Percentiles rank a stretch among this genome's conserved stretches.
These are phyloP conservation scores for Sialia sialis DNA, from an alignment of 2,113 vertebrate genomes.

Conservation along the genomic window DNA sequence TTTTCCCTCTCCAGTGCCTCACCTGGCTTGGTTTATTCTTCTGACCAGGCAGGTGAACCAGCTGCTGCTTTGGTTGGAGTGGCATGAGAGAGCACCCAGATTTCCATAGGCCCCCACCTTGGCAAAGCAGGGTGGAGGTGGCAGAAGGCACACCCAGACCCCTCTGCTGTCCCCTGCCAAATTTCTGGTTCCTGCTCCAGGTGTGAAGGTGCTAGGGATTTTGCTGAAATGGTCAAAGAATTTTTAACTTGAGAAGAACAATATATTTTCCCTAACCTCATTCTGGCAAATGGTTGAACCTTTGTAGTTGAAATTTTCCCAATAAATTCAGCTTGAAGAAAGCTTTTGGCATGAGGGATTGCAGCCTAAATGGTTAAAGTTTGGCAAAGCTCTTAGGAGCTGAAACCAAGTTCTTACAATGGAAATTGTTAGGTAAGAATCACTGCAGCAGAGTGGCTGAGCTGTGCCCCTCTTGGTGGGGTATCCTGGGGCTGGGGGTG, in stretches of 20 bases:
- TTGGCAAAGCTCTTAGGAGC: constrained; percentile 27
- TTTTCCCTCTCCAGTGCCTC: background rate
- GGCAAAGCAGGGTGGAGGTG: background rate
- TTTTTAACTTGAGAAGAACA: constrained; percentile 58
- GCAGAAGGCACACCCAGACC: background rate
- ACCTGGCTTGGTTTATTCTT: background rate
- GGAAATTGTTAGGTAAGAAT: constrained; percentile 51
- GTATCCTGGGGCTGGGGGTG: background rate
- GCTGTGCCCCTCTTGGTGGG: background rate
- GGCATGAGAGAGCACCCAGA: background rate
- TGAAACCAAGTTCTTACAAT: background rate
- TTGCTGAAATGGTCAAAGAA: constrained; percentile 16
- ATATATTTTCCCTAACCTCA: constrained; percentile 61
- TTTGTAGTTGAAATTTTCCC: constrained; percentile 57
- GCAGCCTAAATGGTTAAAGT: constrained; percentile 57
- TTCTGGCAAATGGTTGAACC: constrained; percentile 52
- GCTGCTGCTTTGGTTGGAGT: background rate
- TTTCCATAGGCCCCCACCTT: background rate
- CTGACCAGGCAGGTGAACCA: background rate
- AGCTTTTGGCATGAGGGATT: constrained; percentile 34
- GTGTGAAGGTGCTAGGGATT: constrained; percentile 53
- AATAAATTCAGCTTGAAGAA: constrained; percentile 47
- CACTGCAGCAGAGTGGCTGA: background rate
- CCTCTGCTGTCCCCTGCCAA: background rate
- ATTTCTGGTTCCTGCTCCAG: background rate